Percentiles rank a stretch among this genome's conserved stretches.
phyloP scores from a whole-genome alignment of 2,797 vertebrate genomes.

The Aplochiton taeniatus region DNA sequence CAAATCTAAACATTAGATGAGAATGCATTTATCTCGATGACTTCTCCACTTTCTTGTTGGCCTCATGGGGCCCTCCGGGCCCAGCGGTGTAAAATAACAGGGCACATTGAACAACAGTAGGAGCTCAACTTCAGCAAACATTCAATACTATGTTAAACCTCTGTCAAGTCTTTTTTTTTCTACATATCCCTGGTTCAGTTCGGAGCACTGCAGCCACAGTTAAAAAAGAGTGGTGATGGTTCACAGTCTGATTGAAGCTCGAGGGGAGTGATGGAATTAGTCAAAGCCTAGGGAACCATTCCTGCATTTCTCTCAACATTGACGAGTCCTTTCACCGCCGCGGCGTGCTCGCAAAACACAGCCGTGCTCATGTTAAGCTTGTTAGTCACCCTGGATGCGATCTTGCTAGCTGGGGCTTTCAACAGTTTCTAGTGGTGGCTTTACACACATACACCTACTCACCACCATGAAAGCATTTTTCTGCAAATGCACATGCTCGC shows the following conservation, averaged over 20 bases:
- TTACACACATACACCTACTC: constrained; percentile 83
- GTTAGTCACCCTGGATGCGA: constrained; percentile 84
- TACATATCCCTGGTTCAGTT: constrained; percentile 50
- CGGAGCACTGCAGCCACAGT: constrained; percentile 53
- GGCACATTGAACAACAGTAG: too few relatives aligned
- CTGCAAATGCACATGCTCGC: constrained; percentile 71
- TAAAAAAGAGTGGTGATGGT: constrained; percentile 59
- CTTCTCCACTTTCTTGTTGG: too few relatives aligned
- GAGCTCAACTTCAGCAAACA: too few relatives aligned
- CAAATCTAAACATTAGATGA: too few relatives aligned
- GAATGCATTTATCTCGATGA: too few relatives aligned
- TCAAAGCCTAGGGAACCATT: constrained; percentile 71
- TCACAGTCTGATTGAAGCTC: constrained; percentile 75
- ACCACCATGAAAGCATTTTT: constrained; percentile 71
- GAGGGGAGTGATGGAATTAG: constrained; percentile 75
- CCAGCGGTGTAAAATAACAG: too few relatives aligned
- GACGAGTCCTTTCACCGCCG: constrained; percentile 72
- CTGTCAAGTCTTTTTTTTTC: constrained; percentile 29
- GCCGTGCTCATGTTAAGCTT: constrained; percentile 81
- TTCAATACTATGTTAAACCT: too few relatives aligned
- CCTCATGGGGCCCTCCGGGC: too few relatives aligned
- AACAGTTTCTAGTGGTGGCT: constrained; percentile 80
- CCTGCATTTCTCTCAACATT: constrained; percentile 73
- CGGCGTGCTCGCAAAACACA: constrained; percentile 68
- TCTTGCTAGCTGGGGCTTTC: constrained; percentile 81